These are phyloP conservation scores for Deroplatys truncata DNA, from an alignment of 2,888 invertebrate genomes.

Conservation along the genomic window DNA sequence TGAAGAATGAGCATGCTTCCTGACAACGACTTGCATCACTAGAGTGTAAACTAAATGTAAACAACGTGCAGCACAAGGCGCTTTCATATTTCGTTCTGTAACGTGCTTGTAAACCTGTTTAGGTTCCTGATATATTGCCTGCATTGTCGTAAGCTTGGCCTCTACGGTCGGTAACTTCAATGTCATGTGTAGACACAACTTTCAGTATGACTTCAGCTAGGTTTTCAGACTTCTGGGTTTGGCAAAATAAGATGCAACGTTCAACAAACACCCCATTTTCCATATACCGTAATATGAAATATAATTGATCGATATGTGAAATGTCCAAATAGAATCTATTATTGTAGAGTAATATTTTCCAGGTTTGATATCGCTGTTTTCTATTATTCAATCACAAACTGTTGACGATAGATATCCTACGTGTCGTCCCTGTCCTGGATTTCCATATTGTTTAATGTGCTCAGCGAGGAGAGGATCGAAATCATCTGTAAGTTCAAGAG, in stretches of 20 bases:
- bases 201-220: background rate
- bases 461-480: background rate
- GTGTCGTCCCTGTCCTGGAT: background rate
- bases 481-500: background rate
- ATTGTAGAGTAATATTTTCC: background rate
- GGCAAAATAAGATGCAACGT: background rate
- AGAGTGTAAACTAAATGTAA: background rate
- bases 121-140: background rate
- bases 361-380: background rate
- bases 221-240: background rate
- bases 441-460: background rate
- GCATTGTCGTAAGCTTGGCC: background rate
- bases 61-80: background rate
- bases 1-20: no score
- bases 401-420: no score
- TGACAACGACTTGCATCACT: background rate
- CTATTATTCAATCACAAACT: background rate
- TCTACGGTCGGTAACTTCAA: background rate
- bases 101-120: background rate
- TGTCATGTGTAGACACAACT: background rate
- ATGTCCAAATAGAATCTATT: background rate
- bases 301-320: background rate
- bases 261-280: background rate
- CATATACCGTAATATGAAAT: background rate
- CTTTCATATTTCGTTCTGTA: background rate